Conservation (phyloP, 2,888 invertebrate species). For the Cantharis rustica region DNA sequence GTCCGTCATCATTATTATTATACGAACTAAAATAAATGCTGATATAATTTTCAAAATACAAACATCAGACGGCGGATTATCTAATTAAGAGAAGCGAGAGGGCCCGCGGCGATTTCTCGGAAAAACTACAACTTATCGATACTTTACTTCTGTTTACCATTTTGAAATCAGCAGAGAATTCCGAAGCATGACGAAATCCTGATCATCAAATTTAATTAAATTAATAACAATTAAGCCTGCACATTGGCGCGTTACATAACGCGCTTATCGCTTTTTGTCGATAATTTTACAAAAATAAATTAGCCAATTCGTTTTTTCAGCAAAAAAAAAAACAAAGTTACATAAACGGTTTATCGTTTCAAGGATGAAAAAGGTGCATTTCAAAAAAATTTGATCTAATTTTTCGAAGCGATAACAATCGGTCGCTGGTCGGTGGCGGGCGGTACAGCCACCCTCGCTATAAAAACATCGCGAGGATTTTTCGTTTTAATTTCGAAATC, state of each 20-base stretch:
- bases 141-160: background rate
- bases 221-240: background rate
- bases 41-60: background rate
- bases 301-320: background rate
- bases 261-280: background rate
- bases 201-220: background rate
- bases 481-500: background rate
- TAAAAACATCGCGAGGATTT: no score
- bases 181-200: background rate
- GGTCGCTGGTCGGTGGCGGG: no score
- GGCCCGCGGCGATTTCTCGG: background rate
- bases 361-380: background rate
- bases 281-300: background rate
- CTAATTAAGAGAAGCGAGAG: background rate
- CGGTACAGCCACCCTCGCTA: no score
- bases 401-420: background rate
- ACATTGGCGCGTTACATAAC: background rate
- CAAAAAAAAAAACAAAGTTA: background rate
- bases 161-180: background rate
- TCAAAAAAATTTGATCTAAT: background rate
- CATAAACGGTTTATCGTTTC: background rate
- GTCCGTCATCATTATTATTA: background rate
- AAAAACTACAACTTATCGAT: background rate
- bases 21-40: background rate
- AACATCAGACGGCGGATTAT: background rate